Evolutionary conservation across 2,113 vertebrate genomes (phyloP), one percentile per base, ranked within the genome.

Genomic region (Platysternon megacephalum): DNA sequence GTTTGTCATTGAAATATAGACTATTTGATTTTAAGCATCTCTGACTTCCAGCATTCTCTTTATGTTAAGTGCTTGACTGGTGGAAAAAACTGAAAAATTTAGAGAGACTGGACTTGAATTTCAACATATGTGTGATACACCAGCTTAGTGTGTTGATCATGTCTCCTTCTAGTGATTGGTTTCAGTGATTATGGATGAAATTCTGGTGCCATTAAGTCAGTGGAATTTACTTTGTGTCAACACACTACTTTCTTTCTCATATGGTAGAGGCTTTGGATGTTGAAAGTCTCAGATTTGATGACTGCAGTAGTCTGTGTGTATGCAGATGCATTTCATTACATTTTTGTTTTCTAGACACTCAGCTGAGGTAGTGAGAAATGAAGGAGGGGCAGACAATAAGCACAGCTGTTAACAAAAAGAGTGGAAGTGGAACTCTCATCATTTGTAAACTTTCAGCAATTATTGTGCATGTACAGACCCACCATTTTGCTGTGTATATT

Each of bases 21-120:
- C 90, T 89, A 90, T 90, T 94, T 95, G 91, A 97, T 97, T 97
- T 97, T 93, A 96, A 85, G 86, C 58, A 90, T 74, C 88, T 88
- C 85, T 44, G 79, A 90, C 68, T 91, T 84, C 52, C 35, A 86
- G 80, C 88, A 87, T 86, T 79, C 80, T 91, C 88, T 91, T 81
- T 68, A 79, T 32, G 8, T 35, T 42, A 92, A 51, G 46, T 22
- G 1, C 2, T 68, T 53, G 1, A 83, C 49, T 87, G 44, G 11
- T 6, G 55, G 35, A 58, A 42, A 89, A 84, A 55, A 28, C 6
- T 10, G 29, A 56, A 80, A 88, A 21, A 26, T 24, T 58, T 76
- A 79, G 52, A 6, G 26, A 74, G n/a, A 53, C 21, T 52, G 32
- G 46, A 11, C 4, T 35, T 35, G 44, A 48, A 48, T 14, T 85